Evolutionary conservation across 64 coral and sea anemone species (phyloP).

Genomic region (Acropora yongei): DNA sequence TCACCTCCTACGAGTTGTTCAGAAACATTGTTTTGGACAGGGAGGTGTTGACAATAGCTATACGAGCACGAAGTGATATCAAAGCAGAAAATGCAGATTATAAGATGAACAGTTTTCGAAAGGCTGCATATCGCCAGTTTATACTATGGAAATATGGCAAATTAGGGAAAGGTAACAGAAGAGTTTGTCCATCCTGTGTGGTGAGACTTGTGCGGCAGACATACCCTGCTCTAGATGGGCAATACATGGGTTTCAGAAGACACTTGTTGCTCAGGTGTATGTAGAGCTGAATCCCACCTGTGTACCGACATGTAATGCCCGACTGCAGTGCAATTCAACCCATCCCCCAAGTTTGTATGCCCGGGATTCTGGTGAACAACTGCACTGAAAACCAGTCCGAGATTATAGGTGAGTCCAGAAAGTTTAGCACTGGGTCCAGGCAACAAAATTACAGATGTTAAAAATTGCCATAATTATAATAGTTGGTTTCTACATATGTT

Average conservation of each 20-base stretch:
- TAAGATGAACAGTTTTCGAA: slow-evolving; percentile 34
- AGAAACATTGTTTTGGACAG: slow-evolving; percentile 33
- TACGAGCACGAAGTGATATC: slow-evolving; percentile 41
- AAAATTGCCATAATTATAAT: neutral
- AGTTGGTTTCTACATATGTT: neutral
- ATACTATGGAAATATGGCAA: slow-evolving; percentile 39
- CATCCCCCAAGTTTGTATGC: neutral
- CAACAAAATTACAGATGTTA: neutral
- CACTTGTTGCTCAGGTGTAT: neutral
- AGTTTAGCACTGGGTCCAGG: neutral
- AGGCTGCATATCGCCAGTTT: slow-evolving; percentile 47
- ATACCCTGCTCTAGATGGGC: neutral
- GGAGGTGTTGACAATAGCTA: slow-evolving; percentile 28
- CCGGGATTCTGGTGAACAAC: neutral
- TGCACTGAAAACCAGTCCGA: slow-evolving; percentile 8
- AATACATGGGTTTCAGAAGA: slow-evolving; percentile 8
- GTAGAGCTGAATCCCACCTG: slow-evolving; percentile 1
- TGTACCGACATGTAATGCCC: slow-evolving; percentile 3
- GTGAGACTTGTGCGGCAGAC: slow-evolving; percentile 41
- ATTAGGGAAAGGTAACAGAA: slow-evolving; percentile 39
- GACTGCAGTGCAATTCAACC: slow-evolving; percentile 17
- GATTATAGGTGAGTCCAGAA: neutral
- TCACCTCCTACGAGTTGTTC: slow-evolving; percentile 55
- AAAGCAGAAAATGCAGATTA: slow-evolving; percentile 23
- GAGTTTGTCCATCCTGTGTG: slow-evolving; percentile 57